Conservation (phyloP, 1,140 invertebrate genomes). For the Heliconius himera region DNA sequence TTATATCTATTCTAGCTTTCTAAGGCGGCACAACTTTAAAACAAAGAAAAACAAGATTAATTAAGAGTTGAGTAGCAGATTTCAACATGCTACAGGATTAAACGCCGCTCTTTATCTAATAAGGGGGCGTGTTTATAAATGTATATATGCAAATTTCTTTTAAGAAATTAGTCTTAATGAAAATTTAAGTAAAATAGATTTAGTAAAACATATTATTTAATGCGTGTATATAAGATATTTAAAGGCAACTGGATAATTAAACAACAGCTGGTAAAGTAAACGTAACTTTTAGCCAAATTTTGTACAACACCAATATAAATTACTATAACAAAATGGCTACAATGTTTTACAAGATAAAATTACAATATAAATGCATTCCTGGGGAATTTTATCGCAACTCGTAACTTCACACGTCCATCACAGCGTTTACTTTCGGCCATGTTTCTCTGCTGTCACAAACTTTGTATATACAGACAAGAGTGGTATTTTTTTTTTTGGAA, state of each 20-base stretch:
- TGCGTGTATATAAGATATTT: too few species aligned
- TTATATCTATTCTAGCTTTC: background rate
- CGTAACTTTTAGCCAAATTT: background rate
- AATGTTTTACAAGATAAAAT: background rate
- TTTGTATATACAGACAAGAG: background rate
- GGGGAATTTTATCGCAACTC: conserved; percentile 1
- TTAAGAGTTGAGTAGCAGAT: background rate
- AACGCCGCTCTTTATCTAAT: too few species aligned
- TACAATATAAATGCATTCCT: conserved; percentile 13
- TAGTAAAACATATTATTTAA: too few species aligned
- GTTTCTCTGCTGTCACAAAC: background rate
- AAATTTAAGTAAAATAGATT: too few species aligned
- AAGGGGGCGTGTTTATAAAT: too few species aligned
- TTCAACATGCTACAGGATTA: background rate
- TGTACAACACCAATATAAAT: background rate
- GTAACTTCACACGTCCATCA: conserved; percentile 8
- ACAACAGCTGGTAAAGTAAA: background rate
- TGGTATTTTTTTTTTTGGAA: background rate
- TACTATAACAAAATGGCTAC: background rate
- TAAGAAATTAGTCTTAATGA: too few species aligned
- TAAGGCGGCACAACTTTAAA: background rate
- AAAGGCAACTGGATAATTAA: too few species aligned
- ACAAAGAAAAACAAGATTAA: background rate
- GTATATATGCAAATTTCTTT: too few species aligned
- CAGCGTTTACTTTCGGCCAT: background rate